Base-by-base conservation (phyloP, 2,113 vertebrate species). In the Todiramphus chloris region DNA sequence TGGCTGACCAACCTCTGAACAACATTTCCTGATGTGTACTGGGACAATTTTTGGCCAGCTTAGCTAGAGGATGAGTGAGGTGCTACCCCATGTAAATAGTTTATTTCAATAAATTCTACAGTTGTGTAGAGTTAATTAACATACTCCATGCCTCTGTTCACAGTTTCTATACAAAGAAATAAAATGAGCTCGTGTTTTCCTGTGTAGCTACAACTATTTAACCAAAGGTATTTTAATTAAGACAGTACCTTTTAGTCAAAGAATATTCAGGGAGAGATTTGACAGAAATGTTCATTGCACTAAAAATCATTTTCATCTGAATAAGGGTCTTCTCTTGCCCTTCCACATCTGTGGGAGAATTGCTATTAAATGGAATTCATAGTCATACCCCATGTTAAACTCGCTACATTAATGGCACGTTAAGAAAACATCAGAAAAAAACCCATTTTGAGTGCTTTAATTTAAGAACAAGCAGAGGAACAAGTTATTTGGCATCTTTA, bases 241-340 rank as follows among this genome's bases (percentile, higher is more conserved):
- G 89, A 46, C 64, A 68, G 28, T 73, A 80, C 5, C 39, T 94
- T 88, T 83, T 87, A 68, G 28, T 11, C n/a, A 73, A 51, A 77
- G 18, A 6, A 8, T 37, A 33, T 1, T 44, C 76, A 88, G 87
- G 62, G 87, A 77, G 44, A 74, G 10, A 59, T 90, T 87, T 89
- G 60, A 55, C 94, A 96, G 81, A 92, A 83, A 70, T 83, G 83
- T 88, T 90, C 18, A 87, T 95, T 95, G 94, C 64, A 89, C 41
- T 51, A 77, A 72, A 95, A 88, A 84, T 63, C 46, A 56, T 74
- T 94, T 92, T 87, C n/a, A 60, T 68, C 64, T 81, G 46, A 50
- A 12, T 70, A 83, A 87, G 17, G 0, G 1, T 63, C 24, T 73
- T 0, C 18, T 62, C 33, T 21, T 68, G 27, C n/a, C 12, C 4